phyloP scores from a whole-genome alignment of 2,888 invertebrate species.

The Meiosimyza decipiens region DNA sequence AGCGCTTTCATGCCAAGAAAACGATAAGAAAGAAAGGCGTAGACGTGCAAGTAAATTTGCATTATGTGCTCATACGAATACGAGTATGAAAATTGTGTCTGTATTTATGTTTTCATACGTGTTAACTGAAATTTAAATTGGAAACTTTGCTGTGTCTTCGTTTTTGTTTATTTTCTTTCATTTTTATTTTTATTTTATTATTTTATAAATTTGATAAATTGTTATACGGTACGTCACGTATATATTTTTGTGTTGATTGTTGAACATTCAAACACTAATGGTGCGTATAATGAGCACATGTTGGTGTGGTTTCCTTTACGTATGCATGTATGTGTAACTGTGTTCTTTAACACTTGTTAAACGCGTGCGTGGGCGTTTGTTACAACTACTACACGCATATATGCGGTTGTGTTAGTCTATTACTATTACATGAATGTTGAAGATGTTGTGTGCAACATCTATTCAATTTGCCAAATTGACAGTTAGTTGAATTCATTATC shows the following conservation, averaged over 20 bases:
- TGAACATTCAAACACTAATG: conserved; percentile 21
- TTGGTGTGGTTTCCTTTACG: not conserved
- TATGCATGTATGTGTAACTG: not conserved
- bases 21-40: too few relatives aligned
- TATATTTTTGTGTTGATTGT: not conserved
- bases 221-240: not conserved
- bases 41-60: too few relatives aligned
- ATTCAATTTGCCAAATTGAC: conserved; percentile 33
- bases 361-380: not conserved
- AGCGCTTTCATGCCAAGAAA: too few relatives aligned
- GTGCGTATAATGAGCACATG: conserved; percentile 15
- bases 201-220: conserved; percentile 10
- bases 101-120: not conserved
- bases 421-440: not conserved
- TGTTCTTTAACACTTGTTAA: not conserved
- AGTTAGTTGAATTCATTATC: conserved; percentile 21
- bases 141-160: not conserved
- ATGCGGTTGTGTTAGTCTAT: not conserved
- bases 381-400: too few relatives aligned
- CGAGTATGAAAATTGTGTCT: not conserved
- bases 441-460: not conserved
- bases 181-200: too few relatives aligned
- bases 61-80: too few relatives aligned
- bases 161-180: not conserved
- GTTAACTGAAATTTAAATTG: not conserved